Percentiles rank a stretch among this genome's conserved stretches.
These are phyloP conservation scores for Ypsolopha scabrella DNA, from an alignment of 2,888 invertebrate genomes.

Conservation along the genomic window DNA sequence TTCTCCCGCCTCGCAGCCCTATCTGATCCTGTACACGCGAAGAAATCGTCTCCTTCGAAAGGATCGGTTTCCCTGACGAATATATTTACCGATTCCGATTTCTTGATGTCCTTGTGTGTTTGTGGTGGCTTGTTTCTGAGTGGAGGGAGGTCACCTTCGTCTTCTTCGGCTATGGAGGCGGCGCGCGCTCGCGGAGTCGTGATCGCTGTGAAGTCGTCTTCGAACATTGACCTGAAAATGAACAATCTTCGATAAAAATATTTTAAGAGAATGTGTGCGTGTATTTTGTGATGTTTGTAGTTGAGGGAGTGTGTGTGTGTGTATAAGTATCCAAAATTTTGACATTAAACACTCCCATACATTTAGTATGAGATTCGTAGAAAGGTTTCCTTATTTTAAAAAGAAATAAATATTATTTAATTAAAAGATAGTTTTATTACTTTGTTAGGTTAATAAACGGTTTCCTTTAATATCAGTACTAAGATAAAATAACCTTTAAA, in stretches of 20 bases:
- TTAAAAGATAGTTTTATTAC: no score
- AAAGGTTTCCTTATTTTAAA: no score
- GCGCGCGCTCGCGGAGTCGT: constrained; percentile 46
- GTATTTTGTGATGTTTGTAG: no score
- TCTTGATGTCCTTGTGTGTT: constrained; percentile 78
- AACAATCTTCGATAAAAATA: background rate
- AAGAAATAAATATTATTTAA: no score
- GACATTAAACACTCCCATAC: no score
- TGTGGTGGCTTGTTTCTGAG: constrained; percentile 31
- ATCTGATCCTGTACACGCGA: constrained; percentile 70
- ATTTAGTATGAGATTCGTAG: no score
- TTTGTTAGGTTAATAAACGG: no score
- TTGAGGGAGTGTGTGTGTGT: no score
- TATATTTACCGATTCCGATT: constrained; percentile 91
- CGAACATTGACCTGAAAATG: constrained; percentile 65
- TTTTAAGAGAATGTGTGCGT: background rate
- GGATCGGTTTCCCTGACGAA: constrained; percentile 89
- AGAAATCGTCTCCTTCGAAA: constrained; percentile 91
- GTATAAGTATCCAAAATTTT: no score
- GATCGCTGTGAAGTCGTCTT: constrained; percentile 76
- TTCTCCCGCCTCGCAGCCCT: constrained; percentile 55
- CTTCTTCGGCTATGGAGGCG: constrained; percentile 60
- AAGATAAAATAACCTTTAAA: no score
- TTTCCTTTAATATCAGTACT: no score
- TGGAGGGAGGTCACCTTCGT: constrained; percentile 51